phyloP scores from a whole-genome alignment of 2,797 vertebrate genomes.

The Ceryle rudis region DNA sequence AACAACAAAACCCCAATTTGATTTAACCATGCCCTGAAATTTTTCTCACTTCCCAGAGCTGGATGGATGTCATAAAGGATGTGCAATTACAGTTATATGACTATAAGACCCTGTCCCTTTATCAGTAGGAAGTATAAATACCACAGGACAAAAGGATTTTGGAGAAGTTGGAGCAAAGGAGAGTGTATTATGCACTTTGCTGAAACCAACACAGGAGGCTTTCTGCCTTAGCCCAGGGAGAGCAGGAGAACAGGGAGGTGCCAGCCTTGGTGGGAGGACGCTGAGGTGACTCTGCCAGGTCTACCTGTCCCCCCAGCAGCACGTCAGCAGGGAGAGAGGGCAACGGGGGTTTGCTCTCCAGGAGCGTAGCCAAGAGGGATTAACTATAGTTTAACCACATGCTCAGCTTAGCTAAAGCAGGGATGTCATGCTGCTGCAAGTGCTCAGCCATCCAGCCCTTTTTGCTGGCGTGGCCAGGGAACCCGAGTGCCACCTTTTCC shows the following conservation, averaged over 20 bases:
- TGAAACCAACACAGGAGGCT: not conserved
- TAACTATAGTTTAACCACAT: not conserved
- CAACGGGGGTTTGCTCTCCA: not conserved
- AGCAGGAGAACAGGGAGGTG: not conserved
- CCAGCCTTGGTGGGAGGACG: accelerated
- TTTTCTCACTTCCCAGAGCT: not conserved
- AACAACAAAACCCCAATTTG: too few species aligned
- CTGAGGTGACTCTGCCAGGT: not conserved
- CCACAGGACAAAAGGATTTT: not conserved
- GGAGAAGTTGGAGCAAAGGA: not conserved
- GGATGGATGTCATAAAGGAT: accelerated
- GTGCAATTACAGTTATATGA: not conserved
- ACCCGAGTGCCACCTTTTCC: not conserved
- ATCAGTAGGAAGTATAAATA: not conserved
- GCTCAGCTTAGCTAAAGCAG: not conserved
- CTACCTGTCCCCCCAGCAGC: accelerated
- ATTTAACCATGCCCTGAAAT: not conserved
- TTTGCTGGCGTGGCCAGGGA: not conserved
- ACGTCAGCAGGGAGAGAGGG: not conserved
- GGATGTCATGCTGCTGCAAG: not conserved
- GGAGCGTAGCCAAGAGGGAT: not conserved
- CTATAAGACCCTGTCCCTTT: not conserved
- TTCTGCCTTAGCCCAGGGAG: not conserved
- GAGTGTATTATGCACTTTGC: not conserved
- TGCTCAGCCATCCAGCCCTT: accelerated